Conservation (phyloP, 2,888 invertebrate species). For the Drosophila melanocephala region DNA sequence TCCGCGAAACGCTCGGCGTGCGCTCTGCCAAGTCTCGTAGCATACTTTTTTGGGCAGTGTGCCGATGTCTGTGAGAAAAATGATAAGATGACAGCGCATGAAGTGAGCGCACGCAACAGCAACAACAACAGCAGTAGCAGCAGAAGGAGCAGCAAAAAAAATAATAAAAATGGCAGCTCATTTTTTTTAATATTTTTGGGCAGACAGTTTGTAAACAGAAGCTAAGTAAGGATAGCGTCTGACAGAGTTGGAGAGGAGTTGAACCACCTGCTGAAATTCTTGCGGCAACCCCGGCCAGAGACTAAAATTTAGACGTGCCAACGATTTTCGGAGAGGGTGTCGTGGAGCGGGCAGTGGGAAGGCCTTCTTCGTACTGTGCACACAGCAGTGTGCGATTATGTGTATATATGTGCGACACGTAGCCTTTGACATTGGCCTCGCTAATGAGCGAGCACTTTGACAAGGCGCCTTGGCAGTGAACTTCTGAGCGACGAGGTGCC, state of each 20-base stretch:
- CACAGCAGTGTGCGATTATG: conserved; percentile 5
- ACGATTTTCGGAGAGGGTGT: neutral
- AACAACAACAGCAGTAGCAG: conserved; percentile 1
- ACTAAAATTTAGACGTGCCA: conserved; percentile 55
- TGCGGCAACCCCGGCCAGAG: conserved; percentile 40
- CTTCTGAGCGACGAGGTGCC: conserved; percentile 39
- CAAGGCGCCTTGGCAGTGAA: conserved; percentile 67
- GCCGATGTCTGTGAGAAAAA: conserved; percentile 71
- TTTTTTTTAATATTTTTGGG: conserved; percentile 75
- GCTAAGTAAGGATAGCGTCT: conserved; percentile 39
- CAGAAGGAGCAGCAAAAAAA: conserved; percentile 43
- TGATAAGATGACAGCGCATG: conserved; percentile 79
- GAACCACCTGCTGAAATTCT: conserved; percentile 62
- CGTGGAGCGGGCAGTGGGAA: neutral
- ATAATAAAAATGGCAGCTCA: conserved; percentile 67
- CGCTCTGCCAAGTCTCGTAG: conserved; percentile 38
- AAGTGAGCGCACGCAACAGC: conserved; percentile 45
- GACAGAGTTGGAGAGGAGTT: conserved; percentile 22
- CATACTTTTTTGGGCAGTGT: conserved; percentile 32
- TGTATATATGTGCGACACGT: conserved; percentile 64
- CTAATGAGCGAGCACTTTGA: conserved; percentile 76
- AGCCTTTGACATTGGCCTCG: conserved; percentile 78
- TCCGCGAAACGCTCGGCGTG: conserved; percentile 34
- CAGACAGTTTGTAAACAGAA: conserved; percentile 76
- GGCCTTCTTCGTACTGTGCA: neutral